Evolutionary conservation across 2,113 vertebrate species (phyloP), one percentile per base, ranked within the genome.

Genomic region (Zosterops japonicus): DNA sequence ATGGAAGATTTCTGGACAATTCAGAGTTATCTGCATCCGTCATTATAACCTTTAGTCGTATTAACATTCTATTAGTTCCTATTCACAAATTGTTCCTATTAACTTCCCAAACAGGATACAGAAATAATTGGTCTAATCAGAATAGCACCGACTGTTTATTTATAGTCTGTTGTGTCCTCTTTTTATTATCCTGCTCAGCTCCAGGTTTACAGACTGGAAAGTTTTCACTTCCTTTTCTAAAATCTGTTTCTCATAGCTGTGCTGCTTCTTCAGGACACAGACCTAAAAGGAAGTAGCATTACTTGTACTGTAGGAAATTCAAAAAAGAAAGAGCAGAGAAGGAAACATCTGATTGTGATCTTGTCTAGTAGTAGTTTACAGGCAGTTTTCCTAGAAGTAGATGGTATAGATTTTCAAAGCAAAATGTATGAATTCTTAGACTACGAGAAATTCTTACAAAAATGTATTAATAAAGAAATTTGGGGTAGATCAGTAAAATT

Each of bases 361-460:
- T 95, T 59, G 85, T 50, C 55, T 90, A 23, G 35, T 36, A 76
- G 59, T 12, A 87, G 23, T 56, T 87, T 81, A 42, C 33, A 87
- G 33, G 11, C 39, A 90, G 11, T 50, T 94, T 94, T 93, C 87
- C 84, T 91, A 76, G 84, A 92, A 77, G 39, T 47, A 83, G 75
- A 46, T 31, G 42, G 20, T n/a, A 39, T 8, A 55, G 42, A 50
- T 88, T 69, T 53, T 65, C 44, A 83, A 79, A 85, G 68, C 36
- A 67, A 83, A 86, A 21, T 9, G 77, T 83, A 80, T 59, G 29
- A 84, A 59, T 93, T 86, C 47, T 47, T 35, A 86, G 25, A 47
- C 17, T 19, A 44, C 16, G 46, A 80, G 79, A 83, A 85, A 77
- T 80, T 69, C 28, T 88, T 79, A 72, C 35, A 8, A 56, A 82